Evolutionary conservation across 2,113 vertebrate genomes (phyloP).

Genomic region (Dunckerocampus dactyliophorus): DNA sequence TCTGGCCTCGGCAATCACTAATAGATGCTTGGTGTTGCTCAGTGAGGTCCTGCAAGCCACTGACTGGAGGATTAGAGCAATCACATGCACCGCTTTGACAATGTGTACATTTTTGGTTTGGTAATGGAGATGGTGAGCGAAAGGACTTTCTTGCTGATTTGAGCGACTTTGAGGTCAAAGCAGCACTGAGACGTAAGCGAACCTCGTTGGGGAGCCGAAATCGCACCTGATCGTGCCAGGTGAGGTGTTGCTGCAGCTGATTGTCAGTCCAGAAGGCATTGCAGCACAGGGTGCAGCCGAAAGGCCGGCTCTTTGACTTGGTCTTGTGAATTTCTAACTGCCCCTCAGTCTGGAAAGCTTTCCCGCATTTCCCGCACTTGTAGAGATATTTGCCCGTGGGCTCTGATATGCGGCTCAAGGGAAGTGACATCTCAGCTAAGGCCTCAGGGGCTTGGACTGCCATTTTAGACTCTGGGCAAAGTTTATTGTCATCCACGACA

Average conservation of each 20-base stretch:
- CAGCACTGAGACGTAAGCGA: constrained; percentile 64
- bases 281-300: constrained; percentile 73
- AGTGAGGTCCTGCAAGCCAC: constrained; percentile 60
- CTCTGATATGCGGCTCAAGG: constrained; percentile 23
- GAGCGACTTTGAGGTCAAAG: constrained; percentile 32
- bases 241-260: constrained; percentile 74
- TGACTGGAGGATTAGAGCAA: constrained; percentile 66
- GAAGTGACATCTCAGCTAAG: constrained; percentile 18
- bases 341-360: constrained; percentile 69
- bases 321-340: constrained; percentile 62
- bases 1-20: constrained; percentile 25
- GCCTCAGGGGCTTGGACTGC: constrained; percentile 14
- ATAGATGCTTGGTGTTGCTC: constrained; percentile 68
- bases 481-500: constrained; percentile 35
- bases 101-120: constrained; percentile 56
- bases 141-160: constrained; percentile 45
- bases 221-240: constrained; percentile 75
- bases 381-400: constrained; percentile 62
- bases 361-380: constrained; percentile 75
- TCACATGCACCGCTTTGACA: constrained; percentile 42
- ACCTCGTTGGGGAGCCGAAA: constrained; percentile 71
- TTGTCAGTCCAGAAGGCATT: constrained; percentile 70
- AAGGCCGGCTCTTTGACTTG: constrained; percentile 62
- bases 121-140: constrained; percentile 45
- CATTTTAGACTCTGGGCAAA: constrained; percentile 10